Conservation (phyloP, 2,113 vertebrate species). For the Polyodon spathula region DNA sequence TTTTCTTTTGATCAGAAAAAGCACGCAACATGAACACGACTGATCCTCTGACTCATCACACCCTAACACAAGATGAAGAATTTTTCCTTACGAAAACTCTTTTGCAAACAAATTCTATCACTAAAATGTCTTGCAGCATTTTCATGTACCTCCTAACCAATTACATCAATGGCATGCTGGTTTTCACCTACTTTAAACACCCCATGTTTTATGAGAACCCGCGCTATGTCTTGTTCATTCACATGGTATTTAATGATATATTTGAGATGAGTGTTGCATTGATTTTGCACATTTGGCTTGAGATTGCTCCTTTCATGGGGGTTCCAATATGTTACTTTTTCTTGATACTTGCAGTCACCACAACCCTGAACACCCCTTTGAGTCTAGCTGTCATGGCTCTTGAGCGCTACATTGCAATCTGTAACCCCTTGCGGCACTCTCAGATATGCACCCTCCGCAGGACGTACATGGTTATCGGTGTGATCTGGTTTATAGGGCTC, state of each 20-base stretch:
- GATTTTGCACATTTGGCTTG: neutral
- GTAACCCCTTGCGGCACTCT: constrained; percentile 7
- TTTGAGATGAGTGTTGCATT: neutral
- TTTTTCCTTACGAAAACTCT: neutral
- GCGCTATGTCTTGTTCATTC: neutral
- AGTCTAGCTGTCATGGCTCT: constrained; percentile 18
- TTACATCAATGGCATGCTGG: neutral
- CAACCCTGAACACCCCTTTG: constrained; percentile 7
- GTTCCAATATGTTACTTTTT: constrained; percentile 4
- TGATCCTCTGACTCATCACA: neutral
- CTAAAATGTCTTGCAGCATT: neutral
- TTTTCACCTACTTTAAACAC: neutral
- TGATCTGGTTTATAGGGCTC: constrained; percentile 1
- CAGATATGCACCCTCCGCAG: constrained; percentile 2
- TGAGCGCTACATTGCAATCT: constrained; percentile 17
- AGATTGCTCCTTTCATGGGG: neutral
- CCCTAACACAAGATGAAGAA: neutral
- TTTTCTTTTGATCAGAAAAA: neutral
- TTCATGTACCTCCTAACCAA: neutral
- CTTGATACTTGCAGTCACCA: neutral
- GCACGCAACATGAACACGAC: neutral
- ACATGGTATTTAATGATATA: neutral
- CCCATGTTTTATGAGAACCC: neutral
- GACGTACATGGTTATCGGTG: neutral
- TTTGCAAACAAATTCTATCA: neutral